Base-by-base conservation (phyloP, 2,113 vertebrate genomes). In the Tragulus kanchil region DNA sequence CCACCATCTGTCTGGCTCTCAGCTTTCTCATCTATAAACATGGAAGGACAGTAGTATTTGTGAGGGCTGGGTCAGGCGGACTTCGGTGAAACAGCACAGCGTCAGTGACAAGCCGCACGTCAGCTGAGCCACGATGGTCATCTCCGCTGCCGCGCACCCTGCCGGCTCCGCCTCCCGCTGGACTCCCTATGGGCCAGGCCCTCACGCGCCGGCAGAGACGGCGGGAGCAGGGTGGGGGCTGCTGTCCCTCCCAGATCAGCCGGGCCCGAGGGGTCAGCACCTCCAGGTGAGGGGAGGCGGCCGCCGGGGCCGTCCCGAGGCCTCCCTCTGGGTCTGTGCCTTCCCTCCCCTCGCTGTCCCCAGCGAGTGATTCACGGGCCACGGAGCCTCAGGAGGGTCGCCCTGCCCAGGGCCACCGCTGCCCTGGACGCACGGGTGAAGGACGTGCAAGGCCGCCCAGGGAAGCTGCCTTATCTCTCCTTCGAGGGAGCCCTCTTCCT, bases 381-480 rank as follows among this genome's bases (percentile, higher is more conserved):
- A 6, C 7, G 7, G 15, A 52, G 12, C 78, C 31, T 25, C 13
- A 1, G 21, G 17, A 84, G 84, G 5, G 7, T 19, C 3, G 16
- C 78, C 77, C 82, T 73, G 11, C n/a, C 15, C 10, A 19, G 19
- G 6, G 23, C 5, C 59, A 59, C 6, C 9, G n/a, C 61, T 69
- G 62, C 94, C 67, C 75, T 56, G 15, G 73, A 36, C 26, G 50
- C 36, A 50, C 62, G 61, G 83, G 83, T 89, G 58, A 97, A 23
- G 31, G 64, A 64, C 0, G 0, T n/a, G 65, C 0, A 0, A 65
- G 45, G n/a, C 36, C 23, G 11, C 19, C 58, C 15, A 36, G 19
- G 26, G n/a, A 89, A 78, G 21, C 17, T 52, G 77, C 77, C 48
- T 95, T 96, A 93, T 93, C 94, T 97, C 84, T 48, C 45, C 83